phyloP scores from a whole-genome alignment of 2,888 invertebrate genomes.

The Megalurothrips usitatus region DNA sequence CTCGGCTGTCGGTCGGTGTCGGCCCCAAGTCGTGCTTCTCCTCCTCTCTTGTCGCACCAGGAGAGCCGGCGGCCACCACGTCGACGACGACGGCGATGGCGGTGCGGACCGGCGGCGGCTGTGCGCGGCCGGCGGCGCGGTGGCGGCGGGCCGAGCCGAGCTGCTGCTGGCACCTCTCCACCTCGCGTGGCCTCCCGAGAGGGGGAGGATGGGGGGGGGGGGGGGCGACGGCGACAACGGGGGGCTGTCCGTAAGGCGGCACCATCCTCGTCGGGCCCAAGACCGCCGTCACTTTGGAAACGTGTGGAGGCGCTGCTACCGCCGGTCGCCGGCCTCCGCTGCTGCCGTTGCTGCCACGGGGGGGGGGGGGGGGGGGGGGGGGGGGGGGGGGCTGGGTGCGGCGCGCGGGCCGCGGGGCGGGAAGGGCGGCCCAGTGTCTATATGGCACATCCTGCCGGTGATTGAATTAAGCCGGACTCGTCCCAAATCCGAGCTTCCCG shows the following conservation, averaged over 20 bases:
- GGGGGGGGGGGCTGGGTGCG: constrained; percentile 26
- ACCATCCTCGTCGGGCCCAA: too few species aligned
- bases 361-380: not conserved
- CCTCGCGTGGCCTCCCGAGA: not conserved
- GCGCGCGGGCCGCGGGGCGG: constrained; percentile 17
- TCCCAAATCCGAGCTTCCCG: constrained; percentile 23
- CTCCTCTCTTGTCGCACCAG: too few species aligned
- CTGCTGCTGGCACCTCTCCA: not conserved
- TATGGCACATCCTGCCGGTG: constrained; percentile 21
- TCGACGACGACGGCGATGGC: not conserved
- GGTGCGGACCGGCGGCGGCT: not conserved
- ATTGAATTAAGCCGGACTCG: constrained; percentile 22
- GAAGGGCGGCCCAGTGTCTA: not conserved
- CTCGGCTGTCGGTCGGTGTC: not conserved
- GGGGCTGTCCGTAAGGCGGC: not conserved
- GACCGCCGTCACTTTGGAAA: too few species aligned
- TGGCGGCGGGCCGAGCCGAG: too few species aligned
- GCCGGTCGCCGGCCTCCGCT: not conserved
- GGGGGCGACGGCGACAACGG: not conserved
- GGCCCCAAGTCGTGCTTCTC: too few species aligned
- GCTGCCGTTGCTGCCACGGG: not conserved
- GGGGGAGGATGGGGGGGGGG: not conserved
- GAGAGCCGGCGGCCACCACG: not conserved
- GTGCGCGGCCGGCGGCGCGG: not conserved
- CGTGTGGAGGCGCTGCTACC: not conserved